Conservation (phyloP, 2,888 invertebrate genomes). For the Trichogramma evanescens region DNA sequence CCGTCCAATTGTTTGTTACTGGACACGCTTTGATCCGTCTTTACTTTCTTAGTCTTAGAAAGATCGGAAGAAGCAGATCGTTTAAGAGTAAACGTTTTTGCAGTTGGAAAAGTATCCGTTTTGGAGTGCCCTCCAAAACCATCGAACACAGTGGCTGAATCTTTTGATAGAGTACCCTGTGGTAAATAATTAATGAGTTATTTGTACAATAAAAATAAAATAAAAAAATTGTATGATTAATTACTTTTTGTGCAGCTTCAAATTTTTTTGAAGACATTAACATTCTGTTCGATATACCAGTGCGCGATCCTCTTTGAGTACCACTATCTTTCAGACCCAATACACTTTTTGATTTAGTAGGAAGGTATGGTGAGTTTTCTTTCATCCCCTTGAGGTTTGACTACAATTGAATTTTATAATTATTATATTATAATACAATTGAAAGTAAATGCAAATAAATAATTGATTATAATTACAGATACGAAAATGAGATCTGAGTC, state of each 20-base stretch:
- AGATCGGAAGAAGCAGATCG: slow-evolving; percentile 10
- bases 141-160: slow-evolving; percentile 19
- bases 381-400: slow-evolving; percentile 20
- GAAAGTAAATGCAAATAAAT: not conserved
- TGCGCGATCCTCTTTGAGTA: not conserved
- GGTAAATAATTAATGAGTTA: not conserved
- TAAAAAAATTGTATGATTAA: not conserved
- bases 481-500: slow-evolving; percentile 8
- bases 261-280: slow-evolving; percentile 8
- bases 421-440: not conserved
- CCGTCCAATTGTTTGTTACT: slow-evolving; percentile 14
- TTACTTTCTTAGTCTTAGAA: slow-evolving; percentile 20
- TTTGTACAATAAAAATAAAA: not conserved
- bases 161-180: not conserved
- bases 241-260: slow-evolving; percentile 4
- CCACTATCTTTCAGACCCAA: slow-evolving; percentile 14
- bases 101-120: slow-evolving; percentile 20
- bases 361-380: slow-evolving; percentile 27
- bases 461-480: slow-evolving; percentile 2
- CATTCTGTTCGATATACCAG: not conserved
- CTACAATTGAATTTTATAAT: not conserved
- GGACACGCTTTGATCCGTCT: slow-evolving; percentile 8
- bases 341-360: slow-evolving; percentile 23
- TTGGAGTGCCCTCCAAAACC: slow-evolving; percentile 30
- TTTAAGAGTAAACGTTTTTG: slow-evolving; percentile 14